Evolutionary conservation across 2,797 vertebrate species (phyloP).

Genomic region (Huso huso): DNA sequence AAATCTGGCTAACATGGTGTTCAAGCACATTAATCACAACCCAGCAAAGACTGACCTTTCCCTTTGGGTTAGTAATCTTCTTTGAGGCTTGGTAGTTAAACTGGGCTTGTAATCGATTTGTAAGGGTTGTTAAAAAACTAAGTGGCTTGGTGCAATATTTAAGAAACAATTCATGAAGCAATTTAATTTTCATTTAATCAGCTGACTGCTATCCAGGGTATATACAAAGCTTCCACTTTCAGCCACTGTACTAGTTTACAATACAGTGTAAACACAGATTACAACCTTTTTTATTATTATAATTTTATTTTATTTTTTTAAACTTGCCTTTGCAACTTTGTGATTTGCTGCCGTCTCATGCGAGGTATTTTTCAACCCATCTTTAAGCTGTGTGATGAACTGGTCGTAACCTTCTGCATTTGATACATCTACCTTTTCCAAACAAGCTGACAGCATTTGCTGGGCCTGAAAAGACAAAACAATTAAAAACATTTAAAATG

Average conservation of each 20-base stretch:
- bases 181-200: no score
- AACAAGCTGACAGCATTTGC: constrained; percentile 87
- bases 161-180: no score
- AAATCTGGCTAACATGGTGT: no score
- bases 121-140: no score
- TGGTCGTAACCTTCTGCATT: constrained; percentile 91
- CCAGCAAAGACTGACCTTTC: no score
- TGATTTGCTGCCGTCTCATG: constrained; percentile 98
- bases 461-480: constrained; percentile 69
- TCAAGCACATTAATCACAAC: no score
- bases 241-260: neutral
- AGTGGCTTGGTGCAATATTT: no score
- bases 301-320: neutral
- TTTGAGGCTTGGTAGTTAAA: no score
- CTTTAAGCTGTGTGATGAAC: constrained; percentile 93
- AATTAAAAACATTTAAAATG: neutral
- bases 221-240: no score
- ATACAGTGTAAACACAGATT: constrained; percentile 3
- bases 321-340: constrained; percentile 96
- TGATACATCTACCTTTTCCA: constrained; percentile 94
- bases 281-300: neutral
- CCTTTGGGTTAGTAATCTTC: no score
- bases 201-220: no score
- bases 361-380: constrained; percentile 98
- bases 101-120: no score